These are phyloP conservation scores for Tetrapedia diversipes DNA, from an alignment of 2,888 invertebrate genomes.

Conservation along the genomic window DNA sequence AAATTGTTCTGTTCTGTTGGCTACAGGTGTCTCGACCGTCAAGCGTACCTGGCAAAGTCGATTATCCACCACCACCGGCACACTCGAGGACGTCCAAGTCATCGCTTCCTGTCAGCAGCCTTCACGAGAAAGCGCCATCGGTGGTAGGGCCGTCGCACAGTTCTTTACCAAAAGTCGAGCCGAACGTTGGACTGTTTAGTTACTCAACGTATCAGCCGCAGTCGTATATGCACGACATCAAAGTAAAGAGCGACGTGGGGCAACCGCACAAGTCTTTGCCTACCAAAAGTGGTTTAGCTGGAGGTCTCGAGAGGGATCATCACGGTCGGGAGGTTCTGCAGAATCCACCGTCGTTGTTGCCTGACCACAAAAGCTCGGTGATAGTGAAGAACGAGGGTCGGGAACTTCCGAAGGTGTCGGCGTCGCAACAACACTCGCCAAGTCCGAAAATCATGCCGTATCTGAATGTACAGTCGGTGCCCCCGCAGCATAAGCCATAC, in stretches of 20 bases:
- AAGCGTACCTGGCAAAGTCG: constrained; percentile 80
- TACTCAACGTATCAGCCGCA: constrained; percentile 86
- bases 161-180: constrained; percentile 86
- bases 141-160: constrained; percentile 72
- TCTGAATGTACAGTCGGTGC: constrained; percentile 77
- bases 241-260: constrained; percentile 85
- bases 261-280: constrained; percentile 77
- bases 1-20: background rate
- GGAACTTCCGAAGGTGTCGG: constrained; percentile 83
- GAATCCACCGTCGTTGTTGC: constrained; percentile 88
- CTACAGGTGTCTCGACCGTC: constrained; percentile 79
- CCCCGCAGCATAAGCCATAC: constrained; percentile 79
- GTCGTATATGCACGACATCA: constrained; percentile 85
- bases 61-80: constrained; percentile 83
- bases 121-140: constrained; percentile 75
- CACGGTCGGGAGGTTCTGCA: constrained; percentile 83
- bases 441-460: constrained; percentile 81
- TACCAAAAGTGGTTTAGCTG: constrained; percentile 79
- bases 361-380: constrained; percentile 89
- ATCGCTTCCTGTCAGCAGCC: constrained; percentile 78
- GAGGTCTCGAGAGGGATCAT: constrained; percentile 81
- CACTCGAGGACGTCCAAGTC: constrained; percentile 82
- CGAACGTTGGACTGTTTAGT: constrained; percentile 87
- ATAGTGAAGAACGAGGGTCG: constrained; percentile 91
- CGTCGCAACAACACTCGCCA: constrained; percentile 82